Evolutionary conservation across 2,113 vertebrate species (phyloP), one percentile per base, ranked within the genome.

Genomic region (Illadopsis cleaveri): DNA sequence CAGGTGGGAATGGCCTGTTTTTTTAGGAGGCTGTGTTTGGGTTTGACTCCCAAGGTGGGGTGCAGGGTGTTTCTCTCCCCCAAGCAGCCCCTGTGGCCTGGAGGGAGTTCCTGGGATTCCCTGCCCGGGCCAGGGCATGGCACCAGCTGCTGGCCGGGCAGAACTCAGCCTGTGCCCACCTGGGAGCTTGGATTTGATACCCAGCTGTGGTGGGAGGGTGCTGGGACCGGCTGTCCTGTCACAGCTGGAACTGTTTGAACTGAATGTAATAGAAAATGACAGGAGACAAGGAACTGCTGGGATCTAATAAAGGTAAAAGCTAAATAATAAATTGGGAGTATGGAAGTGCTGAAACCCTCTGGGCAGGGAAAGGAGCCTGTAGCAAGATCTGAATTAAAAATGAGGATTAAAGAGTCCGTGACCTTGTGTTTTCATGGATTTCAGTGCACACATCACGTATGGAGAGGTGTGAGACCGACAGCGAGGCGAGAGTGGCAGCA

Each of bases 381-480:
- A 42, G n/a, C n/a, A 18, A 42, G n/a, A 25, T 13, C 19, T 51
- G 79, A 22, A 25, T n/a, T 10, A 22, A 62, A 64, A 47, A 48
- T 21, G 23, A 69, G 45, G 48, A 12, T 17, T 8, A 24, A 6
- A 8, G 50, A 14, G n/a, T 20, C 24, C 2, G 0, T 5, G 25
- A 4, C 10, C 15, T 40, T 0, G 4, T 14, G 37, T 73, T 82
- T 31, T 23, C n/a, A 4, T 3, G 44, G 70, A 10, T 64, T 50
- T 64, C 20, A 28, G 47, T 3, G 62, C 44, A 53, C 31, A 12
- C n/a, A 31, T 14, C 23, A 0, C 0, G 0, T 5, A 2, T 3
- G 15, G 61, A 71, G 83, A 53, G 24, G 11, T 24, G 11, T 3
- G 33, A 56, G 76, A 18, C 18, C 0, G 1, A 22, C 1, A 38